These are phyloP conservation scores for Sycophila texana DNA, from an alignment of 2,888 invertebrate species.

Conservation along the genomic window DNA sequence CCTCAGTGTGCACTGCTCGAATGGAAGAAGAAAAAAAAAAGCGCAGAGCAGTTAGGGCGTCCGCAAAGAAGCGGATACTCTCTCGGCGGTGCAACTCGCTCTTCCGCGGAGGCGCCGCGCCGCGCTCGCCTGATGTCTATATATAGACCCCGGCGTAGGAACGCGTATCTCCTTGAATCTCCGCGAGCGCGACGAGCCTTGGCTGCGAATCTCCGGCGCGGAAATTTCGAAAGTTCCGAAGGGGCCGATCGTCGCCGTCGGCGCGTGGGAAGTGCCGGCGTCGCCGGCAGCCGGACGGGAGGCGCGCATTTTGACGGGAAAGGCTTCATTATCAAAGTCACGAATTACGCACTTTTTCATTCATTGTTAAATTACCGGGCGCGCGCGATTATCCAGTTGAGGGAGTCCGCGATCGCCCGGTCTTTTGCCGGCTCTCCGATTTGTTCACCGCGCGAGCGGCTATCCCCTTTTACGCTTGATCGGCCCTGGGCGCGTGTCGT, in stretches of 20 bases:
- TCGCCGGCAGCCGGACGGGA: conserved; percentile 38
- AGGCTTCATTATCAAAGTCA: conserved; percentile 60
- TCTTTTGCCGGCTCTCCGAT: conserved; percentile 46
- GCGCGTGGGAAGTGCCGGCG: conserved; percentile 58
- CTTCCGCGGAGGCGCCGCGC: conserved; percentile 12
- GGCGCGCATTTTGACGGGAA: conserved; percentile 53
- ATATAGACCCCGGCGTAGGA: conserved; percentile 16
- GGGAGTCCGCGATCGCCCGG: conserved; percentile 44
- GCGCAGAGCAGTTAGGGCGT: not conserved
- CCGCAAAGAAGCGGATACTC: too few species aligned
- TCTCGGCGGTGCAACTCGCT: not conserved
- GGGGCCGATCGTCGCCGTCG: conserved; percentile 10
- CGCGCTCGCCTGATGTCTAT: not conserved
- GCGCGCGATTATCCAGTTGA: conserved; percentile 62
- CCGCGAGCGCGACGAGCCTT: conserved; percentile 2
- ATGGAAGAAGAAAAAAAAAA: not conserved
- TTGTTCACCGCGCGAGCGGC: conserved; percentile 5
- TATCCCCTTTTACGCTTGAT: too few species aligned
- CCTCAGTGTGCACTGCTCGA: not conserved
- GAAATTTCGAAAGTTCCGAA: conserved; percentile 50
- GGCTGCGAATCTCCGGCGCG: conserved; percentile 34
- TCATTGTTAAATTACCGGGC: conserved; percentile 61
- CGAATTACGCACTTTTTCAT: conserved; percentile 63
- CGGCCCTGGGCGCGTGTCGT: too few species aligned
- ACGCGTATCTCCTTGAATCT: conserved; percentile 22